Evolutionary conservation across 2,797 vertebrate genomes (phyloP), one percentile per base, ranked within the genome.

Genomic region (Syngnathus rostellatus): DNA sequence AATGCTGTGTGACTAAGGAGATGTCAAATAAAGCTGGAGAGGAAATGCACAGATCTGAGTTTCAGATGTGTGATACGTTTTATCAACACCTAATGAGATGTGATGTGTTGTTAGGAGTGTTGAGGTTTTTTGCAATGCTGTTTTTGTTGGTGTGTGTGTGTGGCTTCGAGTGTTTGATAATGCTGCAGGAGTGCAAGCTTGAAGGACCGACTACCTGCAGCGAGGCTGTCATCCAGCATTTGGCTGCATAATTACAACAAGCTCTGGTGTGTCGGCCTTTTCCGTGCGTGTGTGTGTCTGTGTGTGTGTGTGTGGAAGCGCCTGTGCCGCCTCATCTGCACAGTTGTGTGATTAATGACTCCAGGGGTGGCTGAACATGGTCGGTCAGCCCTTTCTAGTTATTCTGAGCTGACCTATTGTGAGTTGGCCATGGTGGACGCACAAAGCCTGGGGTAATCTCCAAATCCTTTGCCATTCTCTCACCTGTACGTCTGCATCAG

Each of bases 401-500:
- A 87, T 87, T 88, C 84, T 86, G 82, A 84, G 85, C 83, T 81
- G 84, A 83, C 82, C 82, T 63, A 72, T 76, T 76, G 80, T 83
- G 79, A 81, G 70, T n/a, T 60, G 80, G 73, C 55, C 63, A 79
- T 81, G 82, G 81, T 39, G 63, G 31, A 23, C 31, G 77, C 85
- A 78, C 76, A 70, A 71, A 77, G 80, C 85, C 81, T 75, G 72
- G n/a, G 81, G 82, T 81, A 73, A 79, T 77, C 72, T 68, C 50
- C 71, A 80, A 82, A 84, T 75, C 79, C 81, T 78, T 74, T 73
- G 68, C 68, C 64, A 72, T 75, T 73, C 79, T 85, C 81, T 81
- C 81, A 87, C 84, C 85, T 85, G 83, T 77, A 71, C 71, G 54
- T 81, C 83, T 74, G 74, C 72, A 65, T 65, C 54, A 14, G 73